These are phyloP conservation scores for Drosophila paramelanica DNA, from an alignment of 2,888 invertebrate species.

Conservation along the genomic window DNA sequence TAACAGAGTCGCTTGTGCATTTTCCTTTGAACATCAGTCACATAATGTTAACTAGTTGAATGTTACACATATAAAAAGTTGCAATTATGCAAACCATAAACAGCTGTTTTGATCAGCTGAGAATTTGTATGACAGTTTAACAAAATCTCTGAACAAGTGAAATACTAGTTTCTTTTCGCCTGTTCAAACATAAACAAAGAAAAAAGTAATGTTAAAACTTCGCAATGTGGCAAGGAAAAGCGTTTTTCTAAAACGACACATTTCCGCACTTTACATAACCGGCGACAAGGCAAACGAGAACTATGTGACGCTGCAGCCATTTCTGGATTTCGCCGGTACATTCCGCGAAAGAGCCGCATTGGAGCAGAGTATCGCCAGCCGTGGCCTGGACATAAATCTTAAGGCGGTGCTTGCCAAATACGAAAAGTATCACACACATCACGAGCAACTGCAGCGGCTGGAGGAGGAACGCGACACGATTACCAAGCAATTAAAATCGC, in stretches of 20 bases:
- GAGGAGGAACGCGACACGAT: slow-evolving; percentile 86
- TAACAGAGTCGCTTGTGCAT: neutral
- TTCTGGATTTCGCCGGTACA: slow-evolving; percentile 88
- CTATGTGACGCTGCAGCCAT: slow-evolving; percentile 89
- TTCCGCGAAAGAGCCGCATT: slow-evolving; percentile 86
- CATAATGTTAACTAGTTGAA: neutral
- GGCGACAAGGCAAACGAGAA: slow-evolving; percentile 89
- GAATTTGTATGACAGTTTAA: slow-evolving; percentile 8
- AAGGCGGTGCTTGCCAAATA: slow-evolving; percentile 87
- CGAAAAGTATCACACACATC: slow-evolving; percentile 87
- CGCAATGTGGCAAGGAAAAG: slow-evolving; percentile 13
- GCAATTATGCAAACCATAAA: neutral
- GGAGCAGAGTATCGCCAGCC: slow-evolving; percentile 86
- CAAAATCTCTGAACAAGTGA: neutral
- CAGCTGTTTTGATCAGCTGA: slow-evolving; percentile 29
- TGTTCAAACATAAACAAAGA: neutral
- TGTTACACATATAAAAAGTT: neutral
- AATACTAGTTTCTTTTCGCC: neutral
- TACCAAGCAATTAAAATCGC: slow-evolving; percentile 85
- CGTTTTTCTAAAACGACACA: slow-evolving; percentile 53
- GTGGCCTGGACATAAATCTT: slow-evolving; percentile 87
- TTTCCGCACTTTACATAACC: slow-evolving; percentile 86
- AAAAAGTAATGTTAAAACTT: slow-evolving; percentile 53
- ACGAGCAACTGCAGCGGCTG: slow-evolving; percentile 86
- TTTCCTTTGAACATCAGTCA: neutral